Evolutionary conservation across 2,113 vertebrate species (phyloP).

Genomic region (Rhinichthys klamathensis): DNA sequence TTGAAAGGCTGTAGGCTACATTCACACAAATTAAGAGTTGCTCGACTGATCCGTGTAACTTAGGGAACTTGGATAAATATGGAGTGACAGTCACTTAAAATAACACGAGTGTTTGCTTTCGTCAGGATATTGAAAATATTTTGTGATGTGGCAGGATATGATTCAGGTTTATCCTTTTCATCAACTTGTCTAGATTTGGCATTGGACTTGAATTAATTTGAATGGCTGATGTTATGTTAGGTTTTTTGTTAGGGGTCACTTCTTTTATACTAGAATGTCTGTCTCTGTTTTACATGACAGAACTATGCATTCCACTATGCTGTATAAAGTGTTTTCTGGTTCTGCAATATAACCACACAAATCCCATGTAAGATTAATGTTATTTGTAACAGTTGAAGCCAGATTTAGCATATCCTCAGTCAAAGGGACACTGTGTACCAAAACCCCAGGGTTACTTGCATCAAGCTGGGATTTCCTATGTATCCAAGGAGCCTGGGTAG

Average conservation of each 20-base stretch:
- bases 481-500: constrained; percentile 4
- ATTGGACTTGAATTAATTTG: background rate
- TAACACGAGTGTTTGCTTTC: background rate
- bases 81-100: background rate
- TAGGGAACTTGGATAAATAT: background rate
- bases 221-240: background rate
- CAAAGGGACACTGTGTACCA: constrained; percentile 35
- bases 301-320: background rate
- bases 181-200: background rate
- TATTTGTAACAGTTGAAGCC: background rate
- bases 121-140: background rate
- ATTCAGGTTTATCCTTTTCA: background rate
- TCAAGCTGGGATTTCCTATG: constrained; percentile 43
- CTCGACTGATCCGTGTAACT: background rate
- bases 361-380: background rate
- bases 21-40: background rate
- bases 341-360: background rate
- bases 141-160: constrained; percentile 2
- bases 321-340: background rate
- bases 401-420: background rate
- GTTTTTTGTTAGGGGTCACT: background rate
- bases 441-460: constrained; percentile 34
- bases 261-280: background rate
- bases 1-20: background rate
- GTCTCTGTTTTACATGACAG: background rate